phyloP scores from a whole-genome alignment of 2,888 invertebrate species.

The Trichopoda pennipes region DNA sequence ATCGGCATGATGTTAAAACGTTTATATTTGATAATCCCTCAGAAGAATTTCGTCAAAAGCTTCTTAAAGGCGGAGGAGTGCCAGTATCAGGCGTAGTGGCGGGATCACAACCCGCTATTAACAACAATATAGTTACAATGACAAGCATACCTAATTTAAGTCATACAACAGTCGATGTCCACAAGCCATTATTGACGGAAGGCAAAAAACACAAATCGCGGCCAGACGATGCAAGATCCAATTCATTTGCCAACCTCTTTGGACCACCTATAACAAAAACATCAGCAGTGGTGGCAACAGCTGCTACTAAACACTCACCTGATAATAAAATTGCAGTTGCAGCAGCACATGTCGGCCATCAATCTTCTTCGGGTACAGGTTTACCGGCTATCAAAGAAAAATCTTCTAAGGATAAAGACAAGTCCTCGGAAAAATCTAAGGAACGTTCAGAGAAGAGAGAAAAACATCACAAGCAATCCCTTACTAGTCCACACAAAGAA shows the following conservation, averaged over 20 bases:
- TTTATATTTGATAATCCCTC: constrained; percentile 92
- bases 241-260: constrained; percentile 90
- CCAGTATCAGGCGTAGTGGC: constrained; percentile 77
- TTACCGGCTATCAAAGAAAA: constrained; percentile 72
- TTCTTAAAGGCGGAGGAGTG: constrained; percentile 92
- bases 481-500: constrained; percentile 83
- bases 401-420: constrained; percentile 77
- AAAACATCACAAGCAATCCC: constrained; percentile 80
- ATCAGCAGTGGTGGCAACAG: constrained; percentile 43
- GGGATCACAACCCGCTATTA: constrained; percentile 62
- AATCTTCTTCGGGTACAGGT: constrained; percentile 3
- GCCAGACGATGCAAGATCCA: constrained; percentile 82
- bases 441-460: constrained; percentile 84
- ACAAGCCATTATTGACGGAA: constrained; percentile 41
- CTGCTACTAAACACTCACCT: constrained; percentile 52
- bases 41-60: constrained; percentile 93
- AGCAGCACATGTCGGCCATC: constrained; percentile 8
- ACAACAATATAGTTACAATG: constrained; percentile 55
- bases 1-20: constrained; percentile 88
- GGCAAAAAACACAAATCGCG: constrained; percentile 84
- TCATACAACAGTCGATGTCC: constrained; percentile 31
- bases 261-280: constrained; percentile 91
- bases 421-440: constrained; percentile 74
- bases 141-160: constrained; percentile 60
- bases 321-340: constrained; percentile 31